phyloP scores from a whole-genome alignment of 2,888 invertebrate genomes.

The Cylindroiulus punctatus region DNA sequence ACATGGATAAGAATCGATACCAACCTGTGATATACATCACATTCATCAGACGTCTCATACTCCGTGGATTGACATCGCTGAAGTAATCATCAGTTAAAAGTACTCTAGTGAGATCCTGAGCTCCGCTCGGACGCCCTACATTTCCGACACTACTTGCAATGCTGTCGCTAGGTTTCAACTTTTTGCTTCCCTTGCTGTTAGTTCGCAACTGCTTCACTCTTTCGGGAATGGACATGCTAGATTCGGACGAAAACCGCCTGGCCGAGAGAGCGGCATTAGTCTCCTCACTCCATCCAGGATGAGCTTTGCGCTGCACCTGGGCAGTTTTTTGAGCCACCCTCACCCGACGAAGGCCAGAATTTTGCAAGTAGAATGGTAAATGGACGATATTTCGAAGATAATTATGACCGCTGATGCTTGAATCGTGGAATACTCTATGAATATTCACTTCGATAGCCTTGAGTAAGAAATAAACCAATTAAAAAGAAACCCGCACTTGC shows the following conservation, averaged over 20 bases:
- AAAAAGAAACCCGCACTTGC: neutral
- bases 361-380: slow-evolving; percentile 97
- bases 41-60: slow-evolving; percentile 96
- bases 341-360: slow-evolving; percentile 90
- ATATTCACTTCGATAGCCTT: slow-evolving; percentile 91
- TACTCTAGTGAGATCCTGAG: slow-evolving; percentile 81
- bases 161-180: slow-evolving; percentile 75
- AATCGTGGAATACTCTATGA: slow-evolving; percentile 86
- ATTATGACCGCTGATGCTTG: slow-evolving; percentile 92
- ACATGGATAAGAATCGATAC: slow-evolving; percentile 19
- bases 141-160: slow-evolving; percentile 91
- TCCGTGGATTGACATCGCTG: slow-evolving; percentile 97
- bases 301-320: slow-evolving; percentile 58
- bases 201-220: slow-evolving; percentile 58
- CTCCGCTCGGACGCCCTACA: slow-evolving; percentile 80
- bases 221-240: slow-evolving; percentile 61
- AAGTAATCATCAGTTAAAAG: slow-evolving; percentile 97
- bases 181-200: slow-evolving; percentile 62
- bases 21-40: slow-evolving; percentile 93
- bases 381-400: slow-evolving; percentile 96
- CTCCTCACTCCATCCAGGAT: slow-evolving; percentile 54
- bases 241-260: slow-evolving; percentile 59
- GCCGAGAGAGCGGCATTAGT: slow-evolving; percentile 47
- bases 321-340: slow-evolving; percentile 75
- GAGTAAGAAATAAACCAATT: slow-evolving; percentile 58